Percentiles rank a stretch among this genome's conserved stretches.
phyloP scores from a whole-genome alignment of 2,113 vertebrate genomes.

The Apeltes quadracus region DNA sequence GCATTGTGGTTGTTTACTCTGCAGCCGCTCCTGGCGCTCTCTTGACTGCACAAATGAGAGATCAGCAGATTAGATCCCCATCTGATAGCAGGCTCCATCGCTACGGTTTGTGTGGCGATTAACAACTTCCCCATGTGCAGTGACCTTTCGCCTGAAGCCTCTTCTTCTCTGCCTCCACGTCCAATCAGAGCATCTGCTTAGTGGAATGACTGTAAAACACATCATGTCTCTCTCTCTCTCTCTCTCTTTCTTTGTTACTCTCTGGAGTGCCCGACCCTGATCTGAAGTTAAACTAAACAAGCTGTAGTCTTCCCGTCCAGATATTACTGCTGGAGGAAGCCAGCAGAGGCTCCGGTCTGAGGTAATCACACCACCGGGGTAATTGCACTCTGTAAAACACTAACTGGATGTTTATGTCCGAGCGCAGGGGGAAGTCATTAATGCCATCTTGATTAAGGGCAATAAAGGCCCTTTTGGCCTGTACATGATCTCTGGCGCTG shows the following conservation, averaged over 20 bases:
- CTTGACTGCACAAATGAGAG: constrained; percentile 29
- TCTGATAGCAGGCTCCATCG: constrained; percentile 36
- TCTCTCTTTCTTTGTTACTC: constrained; percentile 39
- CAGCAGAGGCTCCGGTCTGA: constrained; percentile 70
- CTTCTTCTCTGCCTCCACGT: constrained; percentile 37
- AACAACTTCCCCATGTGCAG: constrained; percentile 21
- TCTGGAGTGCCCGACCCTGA: constrained; percentile 49
- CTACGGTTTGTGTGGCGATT: constrained; percentile 33
- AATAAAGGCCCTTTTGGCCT: constrained; percentile 67
- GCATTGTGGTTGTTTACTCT: constrained; percentile 6
- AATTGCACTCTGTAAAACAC: constrained; percentile 77
- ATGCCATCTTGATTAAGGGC: constrained; percentile 79
- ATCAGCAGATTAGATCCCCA: constrained; percentile 33
- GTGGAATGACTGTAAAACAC: constrained; percentile 49
- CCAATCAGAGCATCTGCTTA: constrained; percentile 54
- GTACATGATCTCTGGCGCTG: constrained; percentile 61
- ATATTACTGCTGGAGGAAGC: constrained; percentile 68
- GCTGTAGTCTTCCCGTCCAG: constrained; percentile 72
- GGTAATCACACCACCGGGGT: constrained; percentile 75
- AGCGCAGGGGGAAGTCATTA: constrained; percentile 78
- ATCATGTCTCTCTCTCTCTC: constrained; percentile 24
- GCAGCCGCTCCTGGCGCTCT: constrained; percentile 11
- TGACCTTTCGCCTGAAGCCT: constrained; percentile 56
- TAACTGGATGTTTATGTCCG: constrained; percentile 78
- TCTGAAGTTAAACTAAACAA: constrained; percentile 77